Evolutionary conservation across 1,140 invertebrate species (phyloP).

Genomic region (Ceratoteleas bidentatus): DNA sequence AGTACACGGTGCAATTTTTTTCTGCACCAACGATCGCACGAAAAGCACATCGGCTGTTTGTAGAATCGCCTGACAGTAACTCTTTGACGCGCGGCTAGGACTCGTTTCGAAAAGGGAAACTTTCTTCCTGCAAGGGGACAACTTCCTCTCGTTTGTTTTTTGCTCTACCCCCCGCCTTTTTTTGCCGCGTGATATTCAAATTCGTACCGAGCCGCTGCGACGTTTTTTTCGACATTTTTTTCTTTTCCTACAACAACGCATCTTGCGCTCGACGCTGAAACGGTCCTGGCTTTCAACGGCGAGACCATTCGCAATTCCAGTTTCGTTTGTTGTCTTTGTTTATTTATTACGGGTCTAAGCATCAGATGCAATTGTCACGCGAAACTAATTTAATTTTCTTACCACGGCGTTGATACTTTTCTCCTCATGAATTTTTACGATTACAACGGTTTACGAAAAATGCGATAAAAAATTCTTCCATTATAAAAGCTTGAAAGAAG

Average conservation of each 20-base stretch:
- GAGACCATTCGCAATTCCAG: conserved; percentile 32
- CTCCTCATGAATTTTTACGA: conserved; percentile 38
- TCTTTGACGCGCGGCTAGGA: conserved; percentile 59
- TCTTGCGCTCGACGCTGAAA: conserved; percentile 39
- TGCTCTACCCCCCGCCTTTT: conserved; percentile 23
- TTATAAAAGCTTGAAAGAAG: not conserved
- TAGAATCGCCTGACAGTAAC: conserved; percentile 53
- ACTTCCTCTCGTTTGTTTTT: conserved; percentile 60
- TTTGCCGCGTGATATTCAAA: conserved; percentile 58
- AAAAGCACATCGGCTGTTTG: conserved; percentile 57
- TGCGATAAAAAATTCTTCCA: conserved; percentile 10
- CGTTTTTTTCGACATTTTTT: conserved; percentile 50
- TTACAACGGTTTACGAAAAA: conserved; percentile 25
- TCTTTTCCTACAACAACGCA: conserved; percentile 44
- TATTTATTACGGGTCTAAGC: conserved; percentile 53
- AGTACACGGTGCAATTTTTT: conserved; percentile 23
- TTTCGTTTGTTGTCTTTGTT: conserved; percentile 50
- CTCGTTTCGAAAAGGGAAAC: conserved; percentile 60
- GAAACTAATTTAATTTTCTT: conserved; percentile 55
- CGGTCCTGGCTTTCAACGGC: conserved; percentile 33
- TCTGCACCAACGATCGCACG: conserved; percentile 47
- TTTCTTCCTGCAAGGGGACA: conserved; percentile 60
- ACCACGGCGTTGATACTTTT: conserved; percentile 25
- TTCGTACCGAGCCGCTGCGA: conserved; percentile 35
- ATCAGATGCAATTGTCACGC: conserved; percentile 60